Evolutionary conservation across 1,140 invertebrate species (phyloP), one percentile per base, ranked within the genome.

Genomic region (Proales similis): DNA sequence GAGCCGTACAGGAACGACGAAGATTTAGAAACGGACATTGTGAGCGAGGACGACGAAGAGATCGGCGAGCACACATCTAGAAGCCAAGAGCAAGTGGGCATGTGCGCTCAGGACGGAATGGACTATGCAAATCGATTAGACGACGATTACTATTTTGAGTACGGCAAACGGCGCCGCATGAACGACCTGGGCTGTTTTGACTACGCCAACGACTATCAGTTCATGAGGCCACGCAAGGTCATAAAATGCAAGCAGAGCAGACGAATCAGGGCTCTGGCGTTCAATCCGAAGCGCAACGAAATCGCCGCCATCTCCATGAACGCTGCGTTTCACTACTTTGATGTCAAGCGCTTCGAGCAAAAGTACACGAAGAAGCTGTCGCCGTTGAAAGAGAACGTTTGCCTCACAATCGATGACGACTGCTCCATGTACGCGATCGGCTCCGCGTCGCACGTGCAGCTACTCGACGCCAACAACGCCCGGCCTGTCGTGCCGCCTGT

Each of bases 221-320:
- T 79, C 46, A 80, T 88, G 42, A 79, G 81, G 62, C 85, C 89
- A 12, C 73, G 86, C 9, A 79, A 80, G 19, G 78, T 86, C 0
- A 87, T 86, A 72, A 83, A 85, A 66, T 91, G 88, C 71, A 73
- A 74, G 72, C 79, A 77, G 68, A 75, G 76, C 4, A 82, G 73
- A 75, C 91, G 87, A 79, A 84, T 93, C 11, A 80, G 90, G 64
- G 88, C 90, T 20, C 74, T 95, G 17, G 84, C 86, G 22, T 92
- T 89, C 68, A 91, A 93, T 72, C 81, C 84, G 67, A 66, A 69
- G 4, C 67, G 66, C 60, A 67, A 70, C 64, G 88, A 93, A 78
- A 82, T 95, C 48, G 88, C 87, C 1, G 87, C 87, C n/a, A 76
- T 94, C 11, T 91, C 89, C 0, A 77, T 92, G 1, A 93, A 94